Evolutionary conservation across 2,888 invertebrate species (phyloP), one percentile per base, ranked within the genome.

Genomic region (Cancer borealis): DNA sequence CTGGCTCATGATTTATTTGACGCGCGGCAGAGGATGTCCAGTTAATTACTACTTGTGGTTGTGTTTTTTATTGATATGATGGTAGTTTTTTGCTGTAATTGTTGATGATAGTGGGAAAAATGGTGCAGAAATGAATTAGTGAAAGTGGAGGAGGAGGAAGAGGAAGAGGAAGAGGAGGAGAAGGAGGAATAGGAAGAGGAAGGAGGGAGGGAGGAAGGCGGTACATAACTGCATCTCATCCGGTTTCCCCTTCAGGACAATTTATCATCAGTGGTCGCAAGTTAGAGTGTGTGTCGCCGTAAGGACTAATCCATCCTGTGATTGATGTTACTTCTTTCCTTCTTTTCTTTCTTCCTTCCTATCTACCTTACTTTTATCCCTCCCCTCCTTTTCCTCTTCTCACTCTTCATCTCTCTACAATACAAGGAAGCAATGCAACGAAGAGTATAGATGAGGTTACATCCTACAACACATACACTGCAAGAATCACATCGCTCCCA

Each of bases 281-380:
- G 66, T 6, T 30, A 60, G 60, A 46, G 26, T 39, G 73, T 54
- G 45, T n/a, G 45, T 88, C 17, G 47, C 17, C 49, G 30, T 47
- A n/a, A 88, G 26, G 17, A 88, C 26, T 46, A 88, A 26, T 88
- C 91, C 66, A 66, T 66, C 45, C 46, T n/a, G n/a, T 92, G 87
- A 60, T 54, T 30, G 45, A 88, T 92, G 60, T 73, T 60, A 39
- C 45, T 21, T 45, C 79, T n/a, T 46, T 79, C n/a, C 84, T 21
- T 39, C 84, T 84, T 84, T 47, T 4, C 17, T 39, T 30, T 5
- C 45, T 39, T 60, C 8, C 66, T 45, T 60, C 45, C 14, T 39
- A n/a, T 10, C 73, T 26, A 8, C n/a, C 45, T 79, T 21, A 30
- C 39, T 14, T 26, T 4, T n/a, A 14, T 12, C 30, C 54, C 17